Conservation (phyloP, 2,113 vertebrate genomes). For the Loxodonta africana region DNA sequence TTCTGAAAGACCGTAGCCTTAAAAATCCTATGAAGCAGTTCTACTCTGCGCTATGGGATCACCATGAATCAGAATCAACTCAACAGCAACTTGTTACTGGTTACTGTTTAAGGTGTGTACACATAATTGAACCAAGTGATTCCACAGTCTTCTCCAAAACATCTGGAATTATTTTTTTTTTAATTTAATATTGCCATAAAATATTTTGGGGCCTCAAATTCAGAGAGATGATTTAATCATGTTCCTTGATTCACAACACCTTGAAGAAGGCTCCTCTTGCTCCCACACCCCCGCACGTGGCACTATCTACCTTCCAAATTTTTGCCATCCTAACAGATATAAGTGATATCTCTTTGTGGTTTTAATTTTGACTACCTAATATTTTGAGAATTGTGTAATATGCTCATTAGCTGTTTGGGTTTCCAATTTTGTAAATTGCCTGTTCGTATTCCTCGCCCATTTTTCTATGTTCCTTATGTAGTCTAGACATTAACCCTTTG, state of each 20-base stretch:
- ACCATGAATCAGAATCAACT: too few relatives aligned
- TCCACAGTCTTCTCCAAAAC: not conserved
- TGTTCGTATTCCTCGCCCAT: not conserved
- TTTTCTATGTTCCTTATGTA: not conserved
- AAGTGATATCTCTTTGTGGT: not conserved
- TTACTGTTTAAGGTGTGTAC: not conserved
- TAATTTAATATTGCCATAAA: constrained; percentile 38
- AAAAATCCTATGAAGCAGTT: too few relatives aligned
- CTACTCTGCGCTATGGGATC: too few relatives aligned
- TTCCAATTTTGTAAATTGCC: not conserved
- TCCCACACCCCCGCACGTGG: not conserved
- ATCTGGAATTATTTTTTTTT: constrained; percentile 2
- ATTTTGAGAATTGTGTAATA: constrained; percentile 6
- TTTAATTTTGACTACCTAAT: not conserved
- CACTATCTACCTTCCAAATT: not conserved
- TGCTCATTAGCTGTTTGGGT: not conserved
- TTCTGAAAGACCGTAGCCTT: too few relatives aligned
- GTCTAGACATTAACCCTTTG: not conserved
- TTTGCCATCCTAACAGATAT: not conserved
- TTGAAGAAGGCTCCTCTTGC: not conserved
- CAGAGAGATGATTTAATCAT: not conserved
- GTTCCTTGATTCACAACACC: not conserved
- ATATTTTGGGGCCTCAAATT: constrained; percentile 38
- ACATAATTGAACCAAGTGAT: not conserved
- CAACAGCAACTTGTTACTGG: too few relatives aligned